Evolutionary conservation across 2,888 invertebrate genomes (phyloP).

Genomic region (Pseudococcus longispinus): DNA sequence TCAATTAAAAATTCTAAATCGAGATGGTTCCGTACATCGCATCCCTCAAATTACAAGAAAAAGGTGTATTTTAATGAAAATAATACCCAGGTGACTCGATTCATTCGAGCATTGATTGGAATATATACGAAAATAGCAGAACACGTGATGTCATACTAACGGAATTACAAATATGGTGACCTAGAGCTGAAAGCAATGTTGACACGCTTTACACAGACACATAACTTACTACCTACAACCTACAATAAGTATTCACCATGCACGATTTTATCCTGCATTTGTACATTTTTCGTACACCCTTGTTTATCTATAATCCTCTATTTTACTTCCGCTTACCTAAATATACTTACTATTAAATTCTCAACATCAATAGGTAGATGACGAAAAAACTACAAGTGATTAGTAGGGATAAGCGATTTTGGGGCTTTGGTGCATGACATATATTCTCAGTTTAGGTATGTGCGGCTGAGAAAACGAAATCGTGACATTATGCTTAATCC

Average conservation of each 20-base stretch:
- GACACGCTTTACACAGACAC: not conserved
- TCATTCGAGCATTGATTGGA: not conserved
- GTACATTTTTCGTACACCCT: not conserved
- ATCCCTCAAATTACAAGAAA: not conserved
- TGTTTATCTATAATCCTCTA: not conserved
- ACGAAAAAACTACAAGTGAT: not conserved
- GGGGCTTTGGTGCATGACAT: not conserved
- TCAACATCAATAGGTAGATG: not conserved
- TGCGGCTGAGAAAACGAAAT: not conserved
- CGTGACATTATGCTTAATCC: not conserved
- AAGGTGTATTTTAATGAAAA: not conserved
- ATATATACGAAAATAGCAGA: constrained; percentile 2
- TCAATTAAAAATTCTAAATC: not conserved
- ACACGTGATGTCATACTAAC: constrained; percentile 5
- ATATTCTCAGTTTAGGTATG: not conserved
- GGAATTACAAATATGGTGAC: constrained; percentile 39
- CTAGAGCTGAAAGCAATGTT: constrained; percentile 25
- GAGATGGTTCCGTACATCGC: no score
- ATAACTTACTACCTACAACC: not conserved
- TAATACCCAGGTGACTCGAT: not conserved
- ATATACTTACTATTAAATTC: not conserved
- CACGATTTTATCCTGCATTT: constrained; percentile 7
- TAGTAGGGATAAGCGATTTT: not conserved
- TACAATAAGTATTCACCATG: not conserved
- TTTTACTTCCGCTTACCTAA: not conserved